phyloP scores from a whole-genome alignment of 1,140 invertebrate genomes.

The Idris sp. region DNA sequence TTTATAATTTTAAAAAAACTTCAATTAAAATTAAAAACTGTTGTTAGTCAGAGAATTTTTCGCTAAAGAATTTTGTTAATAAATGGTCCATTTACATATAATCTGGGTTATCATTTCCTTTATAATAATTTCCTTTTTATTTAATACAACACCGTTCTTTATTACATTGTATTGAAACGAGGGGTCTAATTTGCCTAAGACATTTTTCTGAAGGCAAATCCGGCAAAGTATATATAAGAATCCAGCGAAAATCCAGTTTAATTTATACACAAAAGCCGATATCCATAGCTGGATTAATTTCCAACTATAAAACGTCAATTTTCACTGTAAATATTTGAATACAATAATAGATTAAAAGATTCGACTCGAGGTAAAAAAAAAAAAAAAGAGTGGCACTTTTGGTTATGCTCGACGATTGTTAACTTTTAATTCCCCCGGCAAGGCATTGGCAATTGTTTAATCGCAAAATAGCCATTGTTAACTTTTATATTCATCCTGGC shows the following conservation, averaged over 20 bases:
- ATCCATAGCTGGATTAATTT: conserved; percentile 35
- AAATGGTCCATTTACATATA: too few relatives aligned
- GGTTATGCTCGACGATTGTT: conserved; percentile 18
- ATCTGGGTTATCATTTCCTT: too few relatives aligned
- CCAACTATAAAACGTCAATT: conserved; percentile 47
- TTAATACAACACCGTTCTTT: too few relatives aligned
- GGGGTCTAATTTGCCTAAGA: conserved; percentile 8
- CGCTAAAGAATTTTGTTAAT: too few relatives aligned
- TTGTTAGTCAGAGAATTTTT: too few relatives aligned
- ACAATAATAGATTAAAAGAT: conserved; percentile 41
- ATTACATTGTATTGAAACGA: too few relatives aligned
- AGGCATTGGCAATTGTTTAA: conserved; percentile 28
- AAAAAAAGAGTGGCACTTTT: too few relatives aligned
- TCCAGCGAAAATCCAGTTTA: neutral
- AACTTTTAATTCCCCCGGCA: conserved; percentile 40
- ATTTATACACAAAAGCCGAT: conserved; percentile 17
- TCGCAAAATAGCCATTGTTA: conserved; percentile 36
- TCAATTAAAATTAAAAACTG: too few relatives aligned
- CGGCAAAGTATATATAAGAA: conserved; percentile 1
- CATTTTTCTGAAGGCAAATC: neutral
- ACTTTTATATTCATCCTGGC: conserved; percentile 23
- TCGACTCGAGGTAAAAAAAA: conserved; percentile 14
- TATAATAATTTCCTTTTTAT: too few relatives aligned
- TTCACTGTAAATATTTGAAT: conserved; percentile 41
- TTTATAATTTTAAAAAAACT: too few relatives aligned